Percentiles rank a stretch among this genome's conserved stretches.
Conservation (phyloP, 2,888 invertebrate genomes). For the Agonopterix alstromeriana region DNA sequence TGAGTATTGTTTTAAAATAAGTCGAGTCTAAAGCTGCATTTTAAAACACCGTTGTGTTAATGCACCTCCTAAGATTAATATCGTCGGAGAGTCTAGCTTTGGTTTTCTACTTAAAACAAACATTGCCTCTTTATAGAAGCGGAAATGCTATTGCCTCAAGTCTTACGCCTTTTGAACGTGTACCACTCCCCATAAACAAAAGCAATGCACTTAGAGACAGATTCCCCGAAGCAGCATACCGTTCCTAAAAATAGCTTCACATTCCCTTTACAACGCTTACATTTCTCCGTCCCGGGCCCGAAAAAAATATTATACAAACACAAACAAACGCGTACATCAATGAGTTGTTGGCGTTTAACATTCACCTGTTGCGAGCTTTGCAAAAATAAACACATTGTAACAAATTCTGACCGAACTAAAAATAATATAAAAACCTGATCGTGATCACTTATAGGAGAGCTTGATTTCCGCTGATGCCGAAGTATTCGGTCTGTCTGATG, state of each 20-base stretch:
- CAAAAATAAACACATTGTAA: background rate
- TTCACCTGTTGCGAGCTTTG: constrained; percentile 17
- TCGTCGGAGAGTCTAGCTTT: background rate
- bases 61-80: too few species aligned
- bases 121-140: constrained; percentile 20
- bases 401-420: constrained; percentile 2
- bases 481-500: background rate
- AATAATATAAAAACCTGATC: background rate
- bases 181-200: constrained; percentile 59
- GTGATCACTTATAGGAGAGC: constrained; percentile 1
- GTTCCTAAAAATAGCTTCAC: constrained; percentile 52
- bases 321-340: constrained; percentile 15
- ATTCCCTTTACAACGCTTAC: constrained; percentile 18
- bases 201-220: constrained; percentile 53
- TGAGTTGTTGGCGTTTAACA: constrained; percentile 21
- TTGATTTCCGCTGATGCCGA: constrained; percentile 7
- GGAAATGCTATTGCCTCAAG: constrained; percentile 39
- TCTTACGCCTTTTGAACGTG: constrained; percentile 36
- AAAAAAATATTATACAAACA: constrained; percentile 16
- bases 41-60: too few species aligned
- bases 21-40: too few species aligned
- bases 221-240: constrained; percentile 43
- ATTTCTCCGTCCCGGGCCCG: constrained; percentile 24
- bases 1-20: too few species aligned
- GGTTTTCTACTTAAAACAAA: constrained; percentile 18